Conservation (phyloP, 2,113 vertebrate species). For the Cercocebus atys region DNA sequence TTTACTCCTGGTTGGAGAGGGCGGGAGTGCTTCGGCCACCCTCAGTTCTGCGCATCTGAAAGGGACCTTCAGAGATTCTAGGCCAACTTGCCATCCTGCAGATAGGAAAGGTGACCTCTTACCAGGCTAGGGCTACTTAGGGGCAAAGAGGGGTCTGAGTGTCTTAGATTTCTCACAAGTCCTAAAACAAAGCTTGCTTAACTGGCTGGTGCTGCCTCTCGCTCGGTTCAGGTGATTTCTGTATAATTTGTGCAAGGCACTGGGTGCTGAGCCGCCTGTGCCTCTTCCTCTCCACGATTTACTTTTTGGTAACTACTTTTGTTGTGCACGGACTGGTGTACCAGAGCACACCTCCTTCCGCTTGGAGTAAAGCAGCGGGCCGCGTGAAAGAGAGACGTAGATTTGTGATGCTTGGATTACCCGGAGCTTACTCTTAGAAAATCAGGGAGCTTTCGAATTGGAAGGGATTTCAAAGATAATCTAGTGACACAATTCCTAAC, state of each 20-base stretch:
- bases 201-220: not conserved
- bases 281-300: not conserved
- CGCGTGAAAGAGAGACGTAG: not conserved
- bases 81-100: not conserved
- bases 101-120: not conserved
- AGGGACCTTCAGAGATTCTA: not conserved
- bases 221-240: not conserved
- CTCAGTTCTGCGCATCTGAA: not conserved
- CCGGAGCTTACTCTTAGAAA: not conserved
- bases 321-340: not conserved
- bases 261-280: not conserved
- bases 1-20: not conserved
- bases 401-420: not conserved
- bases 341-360: not conserved
- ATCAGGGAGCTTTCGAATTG: slow-evolving; percentile 6
- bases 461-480: slow-evolving; percentile 30
- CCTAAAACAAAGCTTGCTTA: not conserved
- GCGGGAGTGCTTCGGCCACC: not conserved
- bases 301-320: not conserved
- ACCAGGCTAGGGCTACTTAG: not conserved
- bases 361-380: not conserved
- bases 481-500: not conserved
- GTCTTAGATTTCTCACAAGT: not conserved
- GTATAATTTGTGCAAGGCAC: not conserved
- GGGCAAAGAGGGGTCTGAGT: not conserved